phyloP scores from a whole-genome alignment of 2,113 vertebrate genomes.

The Miniopterus natalensis region DNA sequence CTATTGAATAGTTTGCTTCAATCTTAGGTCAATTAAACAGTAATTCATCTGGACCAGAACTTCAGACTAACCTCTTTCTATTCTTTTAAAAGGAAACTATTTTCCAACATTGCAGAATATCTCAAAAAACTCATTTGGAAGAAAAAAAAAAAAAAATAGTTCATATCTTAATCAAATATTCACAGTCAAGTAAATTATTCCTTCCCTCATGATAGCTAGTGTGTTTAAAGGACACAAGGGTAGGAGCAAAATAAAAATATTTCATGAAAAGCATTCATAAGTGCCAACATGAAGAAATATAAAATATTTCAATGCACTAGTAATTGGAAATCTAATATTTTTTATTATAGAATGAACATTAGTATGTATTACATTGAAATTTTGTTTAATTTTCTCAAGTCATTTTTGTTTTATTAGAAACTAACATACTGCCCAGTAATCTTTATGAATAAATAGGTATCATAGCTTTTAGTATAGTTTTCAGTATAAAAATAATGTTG shows the following conservation, averaged over 20 bases:
- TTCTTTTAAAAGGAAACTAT: neutral
- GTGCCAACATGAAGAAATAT: conserved; percentile 28
- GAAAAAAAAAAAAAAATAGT: neutral
- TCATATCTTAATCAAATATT: neutral
- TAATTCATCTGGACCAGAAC: neutral
- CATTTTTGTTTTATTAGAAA: conserved; percentile 67
- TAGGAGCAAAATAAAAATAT: neutral
- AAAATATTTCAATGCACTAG: conserved; percentile 47
- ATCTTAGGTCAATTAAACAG: neutral
- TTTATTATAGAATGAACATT: conserved; percentile 64
- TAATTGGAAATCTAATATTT: conserved; percentile 61
- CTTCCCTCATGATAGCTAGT: neutral
- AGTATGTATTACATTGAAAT: neutral
- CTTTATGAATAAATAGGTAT: conserved; percentile 66
- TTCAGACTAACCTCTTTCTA: neutral
- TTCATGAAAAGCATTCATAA: neutral
- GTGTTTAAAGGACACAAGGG: neutral
- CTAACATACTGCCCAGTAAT: conserved; percentile 46
- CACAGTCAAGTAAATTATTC: neutral
- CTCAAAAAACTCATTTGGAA: neutral
- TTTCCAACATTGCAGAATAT: neutral
- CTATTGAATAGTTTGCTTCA: neutral
- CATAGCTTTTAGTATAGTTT: conserved; percentile 73
- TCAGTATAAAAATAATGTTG: conserved; percentile 60
- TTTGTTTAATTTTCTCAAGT: conserved; percentile 69